These are phyloP conservation scores for Muscicapa comitata DNA, from an alignment of 2,797 vertebrate species.

Conservation along the genomic window DNA sequence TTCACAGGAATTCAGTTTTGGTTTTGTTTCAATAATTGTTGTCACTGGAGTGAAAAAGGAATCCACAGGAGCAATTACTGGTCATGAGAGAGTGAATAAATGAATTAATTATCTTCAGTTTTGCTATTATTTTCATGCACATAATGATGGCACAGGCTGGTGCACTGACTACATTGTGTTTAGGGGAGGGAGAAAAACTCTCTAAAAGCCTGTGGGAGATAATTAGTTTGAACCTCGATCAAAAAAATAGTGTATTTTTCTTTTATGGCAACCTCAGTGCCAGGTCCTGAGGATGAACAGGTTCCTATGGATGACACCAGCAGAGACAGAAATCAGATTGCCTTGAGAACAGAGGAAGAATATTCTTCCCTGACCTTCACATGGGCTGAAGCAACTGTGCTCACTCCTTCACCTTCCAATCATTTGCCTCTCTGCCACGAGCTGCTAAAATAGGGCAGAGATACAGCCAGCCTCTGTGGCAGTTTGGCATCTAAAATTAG, in stretches of 20 bases:
- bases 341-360: not conserved
- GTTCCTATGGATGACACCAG: not conserved
- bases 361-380: not conserved
- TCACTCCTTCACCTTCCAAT: not conserved
- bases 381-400: not conserved
- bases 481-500: not conserved
- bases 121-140: not conserved
- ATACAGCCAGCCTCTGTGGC: not conserved
- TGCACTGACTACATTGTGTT: not conserved
- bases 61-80: constrained; percentile 6
- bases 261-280: not conserved
- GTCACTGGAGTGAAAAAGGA: constrained; percentile 15
- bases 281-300: not conserved
- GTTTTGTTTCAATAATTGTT: constrained; percentile 5
- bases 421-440: not conserved
- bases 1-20: constrained; percentile 4
- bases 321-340: not conserved
- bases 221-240: not conserved
- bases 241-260: not conserved
- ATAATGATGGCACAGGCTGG: not conserved
- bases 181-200: not conserved
- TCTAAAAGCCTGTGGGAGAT: not conserved
- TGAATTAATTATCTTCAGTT: constrained; percentile 10
- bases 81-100: not conserved
- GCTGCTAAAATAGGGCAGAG: not conserved